phyloP scores from a whole-genome alignment of 2,113 vertebrate species.

The Rhinoderma darwinii region DNA sequence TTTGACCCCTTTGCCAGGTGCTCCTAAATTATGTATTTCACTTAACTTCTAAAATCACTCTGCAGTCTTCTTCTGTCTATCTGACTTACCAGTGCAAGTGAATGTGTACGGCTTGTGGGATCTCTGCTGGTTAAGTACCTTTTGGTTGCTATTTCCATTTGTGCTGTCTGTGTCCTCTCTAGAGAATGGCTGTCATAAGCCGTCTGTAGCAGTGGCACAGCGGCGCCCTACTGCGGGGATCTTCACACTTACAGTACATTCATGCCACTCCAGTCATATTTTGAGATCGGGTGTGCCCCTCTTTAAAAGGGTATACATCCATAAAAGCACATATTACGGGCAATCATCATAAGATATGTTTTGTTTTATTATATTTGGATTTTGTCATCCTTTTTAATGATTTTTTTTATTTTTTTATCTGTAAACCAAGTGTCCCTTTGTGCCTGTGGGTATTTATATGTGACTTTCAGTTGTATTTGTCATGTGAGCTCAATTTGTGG shows the following conservation, averaged over 20 bases:
- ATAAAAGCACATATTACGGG: too few relatives aligned
- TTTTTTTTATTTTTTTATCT: too few relatives aligned
- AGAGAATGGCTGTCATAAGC: slow-evolving; percentile 56
- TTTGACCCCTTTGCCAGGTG: neutral
- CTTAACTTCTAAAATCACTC: neutral
- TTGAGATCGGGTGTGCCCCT: neutral
- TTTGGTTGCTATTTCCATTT: neutral
- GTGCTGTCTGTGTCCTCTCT: slow-evolving; percentile 11
- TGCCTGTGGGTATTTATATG: neutral
- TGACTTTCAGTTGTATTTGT: neutral
- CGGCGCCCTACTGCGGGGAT: slow-evolving; percentile 65
- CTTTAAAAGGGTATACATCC: neutral
- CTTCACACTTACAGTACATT: slow-evolving; percentile 63
- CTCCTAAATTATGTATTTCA: slow-evolving; percentile 8
- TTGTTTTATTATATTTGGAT: too few relatives aligned
- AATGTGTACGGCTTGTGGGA: neutral
- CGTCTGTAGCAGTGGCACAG: slow-evolving; percentile 60
- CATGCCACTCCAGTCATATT: slow-evolving; percentile 61
- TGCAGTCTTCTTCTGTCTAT: neutral
- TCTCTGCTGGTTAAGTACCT: neutral
- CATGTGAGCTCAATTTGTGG: too few relatives aligned
- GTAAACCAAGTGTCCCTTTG: too few relatives aligned
- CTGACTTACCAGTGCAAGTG: neutral
- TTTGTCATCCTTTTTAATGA: too few relatives aligned
- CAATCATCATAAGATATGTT: too few relatives aligned